A percentile compares a stretch with the other conserved stretches of the same genome.
Conservation (phyloP, 2,797 vertebrate species). For the Bufotes viridis region DNA sequence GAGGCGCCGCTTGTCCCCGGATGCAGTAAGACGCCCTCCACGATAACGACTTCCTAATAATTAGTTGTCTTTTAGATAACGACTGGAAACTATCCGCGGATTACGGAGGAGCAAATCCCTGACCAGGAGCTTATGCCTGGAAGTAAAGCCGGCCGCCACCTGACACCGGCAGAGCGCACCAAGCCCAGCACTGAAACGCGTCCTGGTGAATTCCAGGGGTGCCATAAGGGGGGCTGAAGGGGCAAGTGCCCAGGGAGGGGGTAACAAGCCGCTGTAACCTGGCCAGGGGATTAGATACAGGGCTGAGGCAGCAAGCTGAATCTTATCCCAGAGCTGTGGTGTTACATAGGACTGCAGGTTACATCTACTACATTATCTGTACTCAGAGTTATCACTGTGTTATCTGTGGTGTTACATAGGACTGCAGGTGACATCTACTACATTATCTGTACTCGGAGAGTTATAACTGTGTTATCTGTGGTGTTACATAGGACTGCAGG, state of each 20-base stretch:
- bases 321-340: not conserved
- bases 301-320: not conserved
- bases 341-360: not conserved
- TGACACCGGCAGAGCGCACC: not conserved
- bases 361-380: not conserved
- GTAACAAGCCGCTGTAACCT: not conserved
- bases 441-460: not conserved
- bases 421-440: not conserved
- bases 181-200: not conserved
- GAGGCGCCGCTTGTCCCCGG: not conserved
- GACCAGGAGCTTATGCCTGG: not conserved
- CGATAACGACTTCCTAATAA: slow-evolving; percentile 13
- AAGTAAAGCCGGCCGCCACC: not conserved
- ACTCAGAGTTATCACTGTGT: not conserved
- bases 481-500: no score
- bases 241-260: no score
- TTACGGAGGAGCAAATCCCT: not conserved
- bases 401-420: slow-evolving; percentile 4
- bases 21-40: not conserved
- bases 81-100: not conserved
- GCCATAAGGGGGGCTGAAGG: no score
- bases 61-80: not conserved
- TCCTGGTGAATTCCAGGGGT: no score
- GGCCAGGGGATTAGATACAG: not conserved
- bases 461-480: no score